phyloP scores from a whole-genome alignment of 2,113 vertebrate genomes.

The Centropristis striata region DNA sequence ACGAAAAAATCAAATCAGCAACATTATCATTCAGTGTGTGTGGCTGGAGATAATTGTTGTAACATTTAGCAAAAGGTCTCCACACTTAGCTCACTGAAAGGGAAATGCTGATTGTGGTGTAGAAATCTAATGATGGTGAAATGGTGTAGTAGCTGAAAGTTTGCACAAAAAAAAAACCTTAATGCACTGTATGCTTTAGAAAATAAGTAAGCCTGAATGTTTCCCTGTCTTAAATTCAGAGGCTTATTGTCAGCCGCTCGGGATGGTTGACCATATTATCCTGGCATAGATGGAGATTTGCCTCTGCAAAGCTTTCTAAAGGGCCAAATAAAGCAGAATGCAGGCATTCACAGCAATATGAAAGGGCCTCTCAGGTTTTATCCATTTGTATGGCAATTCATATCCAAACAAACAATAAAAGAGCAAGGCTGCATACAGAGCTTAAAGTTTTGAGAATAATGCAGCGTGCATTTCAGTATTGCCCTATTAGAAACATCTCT shows the following conservation, averaged over 20 bases:
- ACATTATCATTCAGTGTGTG: constrained; percentile 29
- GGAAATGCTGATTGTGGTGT: constrained; percentile 34
- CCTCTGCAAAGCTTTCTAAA: constrained; percentile 34
- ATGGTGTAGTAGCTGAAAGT: constrained; percentile 15
- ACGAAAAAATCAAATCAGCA: constrained; percentile 46
- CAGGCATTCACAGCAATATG: constrained; percentile 12
- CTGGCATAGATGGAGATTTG: constrained; percentile 24
- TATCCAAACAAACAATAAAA: constrained; percentile 40
- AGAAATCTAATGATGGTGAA: constrained; percentile 35
- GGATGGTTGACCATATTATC: constrained; percentile 28
- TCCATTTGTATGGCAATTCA: constrained; percentile 17
- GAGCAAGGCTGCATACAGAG: constrained; percentile 9
- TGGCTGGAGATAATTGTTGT: constrained; percentile 19
- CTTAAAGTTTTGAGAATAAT: constrained; percentile 21
- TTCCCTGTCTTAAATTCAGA: constrained; percentile 4
- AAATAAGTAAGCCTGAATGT: constrained; percentile 20
- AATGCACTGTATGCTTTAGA: constrained; percentile 16
- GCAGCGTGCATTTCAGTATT: not conserved
- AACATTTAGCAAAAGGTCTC: constrained; percentile 61
- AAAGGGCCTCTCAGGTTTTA: constrained; percentile 20
- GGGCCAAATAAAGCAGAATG: constrained; percentile 29
- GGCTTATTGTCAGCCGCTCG: constrained; percentile 31
- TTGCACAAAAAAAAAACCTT: not conserved
- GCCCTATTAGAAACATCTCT: constrained; percentile 5
- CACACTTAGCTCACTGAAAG: constrained; percentile 21